These are phyloP conservation scores for Falco berigora DNA, from an alignment of 2,797 vertebrate species.

Conservation along the genomic window DNA sequence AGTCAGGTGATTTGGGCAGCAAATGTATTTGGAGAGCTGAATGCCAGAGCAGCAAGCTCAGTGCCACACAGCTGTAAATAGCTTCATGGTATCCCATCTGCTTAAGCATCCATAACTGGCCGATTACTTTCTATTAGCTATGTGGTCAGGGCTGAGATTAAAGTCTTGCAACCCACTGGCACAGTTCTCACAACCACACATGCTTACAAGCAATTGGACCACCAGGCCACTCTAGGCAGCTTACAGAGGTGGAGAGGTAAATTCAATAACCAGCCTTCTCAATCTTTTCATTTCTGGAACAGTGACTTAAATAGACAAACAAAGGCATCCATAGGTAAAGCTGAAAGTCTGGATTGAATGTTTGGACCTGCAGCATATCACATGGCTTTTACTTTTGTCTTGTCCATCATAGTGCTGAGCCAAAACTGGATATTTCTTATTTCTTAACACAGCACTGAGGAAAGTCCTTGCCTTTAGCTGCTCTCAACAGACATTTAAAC, in stretches of 20 bases:
- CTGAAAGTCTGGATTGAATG: neutral
- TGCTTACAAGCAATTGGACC: neutral
- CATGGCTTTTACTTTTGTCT: neutral
- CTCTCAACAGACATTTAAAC: neutral
- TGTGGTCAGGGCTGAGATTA: neutral
- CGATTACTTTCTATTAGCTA: constrained; percentile 23
- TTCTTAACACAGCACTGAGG: neutral
- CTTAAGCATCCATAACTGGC: constrained; percentile 6
- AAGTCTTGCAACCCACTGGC: neutral
- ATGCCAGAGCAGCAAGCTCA: neutral
- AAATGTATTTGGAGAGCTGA: neutral
- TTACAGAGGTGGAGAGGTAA: neutral
- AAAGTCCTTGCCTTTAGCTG: neutral
- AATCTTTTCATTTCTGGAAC: neutral
- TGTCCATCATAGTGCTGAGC: neutral
- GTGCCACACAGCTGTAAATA: neutral
- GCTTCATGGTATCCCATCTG: neutral
- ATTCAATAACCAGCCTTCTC: neutral
- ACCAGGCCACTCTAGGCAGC: neutral
- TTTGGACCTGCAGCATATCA: neutral
- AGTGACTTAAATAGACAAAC: neutral
- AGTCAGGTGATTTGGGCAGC: neutral
- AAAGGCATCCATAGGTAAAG: neutral
- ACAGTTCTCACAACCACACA: neutral
- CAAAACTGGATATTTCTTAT: neutral